These are phyloP conservation scores for Campylomormyrus tamandua DNA, from an alignment of 2,113 vertebrate genomes.

Conservation along the genomic window DNA sequence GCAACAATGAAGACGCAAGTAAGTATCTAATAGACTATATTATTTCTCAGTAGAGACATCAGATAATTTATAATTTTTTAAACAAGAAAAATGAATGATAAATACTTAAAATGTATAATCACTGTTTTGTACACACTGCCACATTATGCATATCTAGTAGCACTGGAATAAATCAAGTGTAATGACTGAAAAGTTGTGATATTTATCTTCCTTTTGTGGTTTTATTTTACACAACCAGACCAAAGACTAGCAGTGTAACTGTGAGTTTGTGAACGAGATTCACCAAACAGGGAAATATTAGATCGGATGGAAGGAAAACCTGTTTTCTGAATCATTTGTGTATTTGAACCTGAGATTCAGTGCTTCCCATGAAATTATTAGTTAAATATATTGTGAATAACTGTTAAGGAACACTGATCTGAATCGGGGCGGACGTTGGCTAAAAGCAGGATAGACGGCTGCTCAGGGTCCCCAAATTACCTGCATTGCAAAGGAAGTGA, in stretches of 20 bases:
- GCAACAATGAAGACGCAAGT: constrained; percentile 14
- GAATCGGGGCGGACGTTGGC: not conserved
- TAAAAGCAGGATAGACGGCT: not conserved
- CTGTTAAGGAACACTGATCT: not conserved
- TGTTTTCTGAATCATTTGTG: not conserved
- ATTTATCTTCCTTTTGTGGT: constrained; percentile 25
- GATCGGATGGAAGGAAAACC: not conserved
- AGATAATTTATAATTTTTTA: constrained; percentile 40
- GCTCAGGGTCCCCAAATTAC: not conserved
- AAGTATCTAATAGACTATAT: constrained; percentile 37
- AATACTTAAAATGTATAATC: constrained; percentile 43
- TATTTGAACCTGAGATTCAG: not conserved
- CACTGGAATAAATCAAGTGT: constrained; percentile 60
- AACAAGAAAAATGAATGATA: constrained; percentile 36
- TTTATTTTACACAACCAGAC: not conserved
- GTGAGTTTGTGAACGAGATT: not conserved
- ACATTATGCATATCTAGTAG: constrained; percentile 55
- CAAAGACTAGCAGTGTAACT: not conserved
- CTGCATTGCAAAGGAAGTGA: not conserved
- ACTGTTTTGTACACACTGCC: constrained; percentile 65
- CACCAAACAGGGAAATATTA: not conserved
- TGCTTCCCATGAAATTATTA: not conserved
- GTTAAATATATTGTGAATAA: not conserved
- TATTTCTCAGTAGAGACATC: constrained; percentile 50
- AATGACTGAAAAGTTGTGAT: constrained; percentile 49